Evolutionary conservation across 2,113 vertebrate species (phyloP).

Genomic region (Corvus hawaiiensis): DNA sequence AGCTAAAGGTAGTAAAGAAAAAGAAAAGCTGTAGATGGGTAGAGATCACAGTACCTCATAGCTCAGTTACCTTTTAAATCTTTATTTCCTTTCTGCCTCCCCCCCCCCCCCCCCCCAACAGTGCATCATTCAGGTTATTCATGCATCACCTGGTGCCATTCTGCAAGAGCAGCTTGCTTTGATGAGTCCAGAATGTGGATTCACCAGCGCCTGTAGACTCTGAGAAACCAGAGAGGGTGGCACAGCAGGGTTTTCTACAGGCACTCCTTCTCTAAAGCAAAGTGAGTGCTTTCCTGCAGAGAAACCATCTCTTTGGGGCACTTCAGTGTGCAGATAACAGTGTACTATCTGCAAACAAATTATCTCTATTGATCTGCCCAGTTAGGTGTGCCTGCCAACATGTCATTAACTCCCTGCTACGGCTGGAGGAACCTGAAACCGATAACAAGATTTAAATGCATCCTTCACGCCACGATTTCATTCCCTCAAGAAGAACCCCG

Average conservation of each 20-base stretch:
- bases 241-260: neutral
- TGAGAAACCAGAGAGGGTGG: neutral
- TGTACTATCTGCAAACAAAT: neutral
- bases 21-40: neutral
- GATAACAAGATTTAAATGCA: neutral
- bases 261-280: neutral
- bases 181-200: rapidly evolving
- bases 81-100: neutral
- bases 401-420: neutral
- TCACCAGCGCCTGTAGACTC: neutral
- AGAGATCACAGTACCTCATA: neutral
- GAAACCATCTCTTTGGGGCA: neutral
- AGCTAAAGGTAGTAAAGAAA: neutral
- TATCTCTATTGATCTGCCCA: neutral
- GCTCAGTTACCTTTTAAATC: neutral
- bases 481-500: neutral
- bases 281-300: neutral
- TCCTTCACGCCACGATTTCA: neutral
- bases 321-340: neutral
- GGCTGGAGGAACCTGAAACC: neutral
- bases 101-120: neutral
- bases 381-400: neutral
- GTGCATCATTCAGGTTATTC: neutral
- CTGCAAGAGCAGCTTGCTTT: neutral
- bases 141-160: neutral